These are phyloP conservation scores for Perognathus longimembris DNA, from an alignment of 2,113 vertebrate genomes.

Conservation along the genomic window DNA sequence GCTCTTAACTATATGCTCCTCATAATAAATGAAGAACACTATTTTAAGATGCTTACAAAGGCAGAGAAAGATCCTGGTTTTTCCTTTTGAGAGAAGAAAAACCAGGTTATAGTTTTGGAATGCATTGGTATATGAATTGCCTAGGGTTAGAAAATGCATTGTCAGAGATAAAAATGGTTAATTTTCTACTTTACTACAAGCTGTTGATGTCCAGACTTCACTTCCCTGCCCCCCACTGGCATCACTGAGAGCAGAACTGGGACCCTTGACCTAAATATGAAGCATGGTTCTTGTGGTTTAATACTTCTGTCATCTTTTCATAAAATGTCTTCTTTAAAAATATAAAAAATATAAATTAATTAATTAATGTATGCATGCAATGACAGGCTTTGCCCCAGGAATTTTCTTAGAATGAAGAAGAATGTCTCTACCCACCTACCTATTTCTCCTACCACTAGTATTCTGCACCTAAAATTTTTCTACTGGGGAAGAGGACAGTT, in stretches of 20 bases:
- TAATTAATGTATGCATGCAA: not conserved
- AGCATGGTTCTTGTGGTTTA: not conserved
- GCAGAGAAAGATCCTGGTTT: not conserved
- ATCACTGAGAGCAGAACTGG: not conserved
- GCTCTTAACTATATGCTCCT: not conserved
- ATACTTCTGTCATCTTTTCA: not conserved
- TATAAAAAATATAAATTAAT: too few species aligned
- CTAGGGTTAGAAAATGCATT: not conserved
- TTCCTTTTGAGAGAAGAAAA: not conserved
- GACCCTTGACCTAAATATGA: not conserved
- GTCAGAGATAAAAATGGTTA: not conserved
- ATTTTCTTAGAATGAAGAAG: not conserved
- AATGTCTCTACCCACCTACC: not conserved
- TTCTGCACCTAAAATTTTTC: not conserved
- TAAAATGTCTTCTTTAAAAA: constrained; percentile 5
- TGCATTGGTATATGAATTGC: not conserved
- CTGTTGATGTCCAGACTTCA: not conserved
- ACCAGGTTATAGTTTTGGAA: not conserved
- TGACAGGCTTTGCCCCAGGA: not conserved
- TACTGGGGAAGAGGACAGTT: not conserved
- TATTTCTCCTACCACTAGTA: not conserved
- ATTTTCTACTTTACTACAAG: not conserved
- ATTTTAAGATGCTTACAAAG: not conserved
- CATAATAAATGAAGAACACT: not conserved
- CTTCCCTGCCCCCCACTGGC: not conserved